These are phyloP conservation scores for Sebastes taczanowskii DNA, from an alignment of 2,797 vertebrate species.

Conservation along the genomic window DNA sequence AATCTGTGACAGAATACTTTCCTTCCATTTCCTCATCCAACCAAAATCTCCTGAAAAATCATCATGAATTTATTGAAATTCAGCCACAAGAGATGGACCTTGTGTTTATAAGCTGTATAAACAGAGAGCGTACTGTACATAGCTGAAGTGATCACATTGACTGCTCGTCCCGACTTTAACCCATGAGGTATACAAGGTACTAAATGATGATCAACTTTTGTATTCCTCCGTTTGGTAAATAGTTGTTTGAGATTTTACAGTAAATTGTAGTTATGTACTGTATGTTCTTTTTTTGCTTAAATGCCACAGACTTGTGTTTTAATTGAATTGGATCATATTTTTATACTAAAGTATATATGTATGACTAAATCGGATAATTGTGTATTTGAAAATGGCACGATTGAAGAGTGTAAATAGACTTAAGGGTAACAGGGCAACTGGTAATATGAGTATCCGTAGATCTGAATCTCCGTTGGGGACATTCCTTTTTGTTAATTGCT, in stretches of 20 bases:
- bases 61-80: constrained; percentile 1
- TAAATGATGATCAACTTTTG: constrained; percentile 63
- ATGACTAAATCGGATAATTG: constrained; percentile 52
- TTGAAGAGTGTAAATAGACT: constrained; percentile 71
- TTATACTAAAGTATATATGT: constrained; percentile 76
- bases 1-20: background rate
- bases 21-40: constrained; percentile 5
- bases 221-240: constrained; percentile 60
- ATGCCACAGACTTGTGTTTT: constrained; percentile 60
- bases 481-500: constrained; percentile 65
- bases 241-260: constrained; percentile 57
- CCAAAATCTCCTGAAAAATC: constrained; percentile 30
- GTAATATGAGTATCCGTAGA: constrained; percentile 48
- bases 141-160: constrained; percentile 39
- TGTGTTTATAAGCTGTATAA: constrained; percentile 26
- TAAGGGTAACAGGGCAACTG: constrained; percentile 57
- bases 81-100: constrained; percentile 19
- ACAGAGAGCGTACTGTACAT: constrained; percentile 42
- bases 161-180: constrained; percentile 43
- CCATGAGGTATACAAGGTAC: constrained; percentile 54
- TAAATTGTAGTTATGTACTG: constrained; percentile 58
- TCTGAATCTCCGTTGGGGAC: constrained; percentile 58
- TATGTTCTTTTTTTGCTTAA: constrained; percentile 45
- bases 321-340: constrained; percentile 78
- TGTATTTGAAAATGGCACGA: constrained; percentile 56